These are phyloP conservation scores for Eunapius fragilis DNA, from an alignment of 37 sponge, comb jelly and placozoan species.

Conservation along the genomic window DNA sequence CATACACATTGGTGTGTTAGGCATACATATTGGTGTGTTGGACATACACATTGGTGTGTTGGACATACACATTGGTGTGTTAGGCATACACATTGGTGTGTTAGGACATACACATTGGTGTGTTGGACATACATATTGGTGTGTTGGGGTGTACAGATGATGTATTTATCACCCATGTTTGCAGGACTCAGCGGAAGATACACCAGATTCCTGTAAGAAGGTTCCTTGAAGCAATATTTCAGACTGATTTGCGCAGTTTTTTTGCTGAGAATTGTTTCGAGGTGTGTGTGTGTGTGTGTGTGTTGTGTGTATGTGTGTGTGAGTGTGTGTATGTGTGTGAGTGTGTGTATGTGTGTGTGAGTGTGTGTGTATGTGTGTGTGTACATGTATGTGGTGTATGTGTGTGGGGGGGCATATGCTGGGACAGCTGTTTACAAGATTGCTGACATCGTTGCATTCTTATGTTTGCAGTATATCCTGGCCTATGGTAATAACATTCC, in stretches of 20 bases:
- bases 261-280: conserved; percentile 61
- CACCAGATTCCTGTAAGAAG: conserved; percentile 76
- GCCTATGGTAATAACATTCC: conserved; percentile 54
- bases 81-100: too few species aligned
- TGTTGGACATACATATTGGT: not conserved
- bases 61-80: too few species aligned
- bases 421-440: not conserved
- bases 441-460: not conserved
- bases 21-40: too few species aligned
- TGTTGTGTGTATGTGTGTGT: too few species aligned
- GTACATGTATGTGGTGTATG: too few species aligned
- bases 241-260: conserved; percentile 57
- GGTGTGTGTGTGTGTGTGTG: conserved; percentile 10
- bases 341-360: not conserved
- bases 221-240: conserved; percentile 69
- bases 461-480: conserved; percentile 46
- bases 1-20: too few species aligned
- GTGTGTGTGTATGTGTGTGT: not conserved
- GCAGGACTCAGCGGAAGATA: conserved; percentile 58
- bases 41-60: too few species aligned
- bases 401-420: not conserved
- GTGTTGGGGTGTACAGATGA: too few species aligned
- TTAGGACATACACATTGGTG: too few species aligned
- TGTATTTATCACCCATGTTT: too few species aligned
- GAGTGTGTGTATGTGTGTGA: too few species aligned